Evolutionary conservation across 1,140 invertebrate species (phyloP), one percentile per base, ranked within the genome.

Genomic region (Oryctes rhinoceros): DNA sequence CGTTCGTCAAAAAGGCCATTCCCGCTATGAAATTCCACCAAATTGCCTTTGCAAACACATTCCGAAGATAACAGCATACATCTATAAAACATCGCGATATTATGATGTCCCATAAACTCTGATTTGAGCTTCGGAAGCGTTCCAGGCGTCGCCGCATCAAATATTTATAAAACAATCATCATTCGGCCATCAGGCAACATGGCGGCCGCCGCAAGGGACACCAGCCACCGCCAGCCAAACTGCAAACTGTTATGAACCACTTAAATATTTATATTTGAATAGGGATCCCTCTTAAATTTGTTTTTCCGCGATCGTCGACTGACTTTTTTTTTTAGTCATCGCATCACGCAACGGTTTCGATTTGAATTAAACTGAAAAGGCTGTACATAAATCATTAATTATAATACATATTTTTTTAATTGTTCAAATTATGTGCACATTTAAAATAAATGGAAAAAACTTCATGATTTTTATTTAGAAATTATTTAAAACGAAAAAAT

Each of bases 121-220:
- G 86, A 87, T 87, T 87, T 87, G 85, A 85, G 83, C 85, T 39
- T 80, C 79, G 65, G 81, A 81, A 83, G 80, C 81, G 83, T 80
- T 83, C 75, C 83, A 65, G 81, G 82, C 82, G 83, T 78, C 79
- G 81, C 81, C 48, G 24, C 80, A 86, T 88, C 83, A 86, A 87
- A 86, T 87, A 88, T 88, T 88, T 86, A 88, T 87, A 85, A 87
- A 87, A 87, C 87, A 88, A 88, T 88, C 87, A 88, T 88, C 87
- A 86, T 88, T 87, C 86, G 86, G 81, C 86, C 87, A 88, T 88
- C 87, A 87, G 83, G 82, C 86, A 87, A 87, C 86, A 87, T 87
- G 86, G 86, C 86, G 81, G 87, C 83, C 71, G 83, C 80, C 84
- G 82, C 85, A 71, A 30, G 79, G 85, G 84, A 84, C 85, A 59